Conservation (phyloP, 2,113 vertebrate genomes). For the Phylloscopus trochiloides region DNA sequence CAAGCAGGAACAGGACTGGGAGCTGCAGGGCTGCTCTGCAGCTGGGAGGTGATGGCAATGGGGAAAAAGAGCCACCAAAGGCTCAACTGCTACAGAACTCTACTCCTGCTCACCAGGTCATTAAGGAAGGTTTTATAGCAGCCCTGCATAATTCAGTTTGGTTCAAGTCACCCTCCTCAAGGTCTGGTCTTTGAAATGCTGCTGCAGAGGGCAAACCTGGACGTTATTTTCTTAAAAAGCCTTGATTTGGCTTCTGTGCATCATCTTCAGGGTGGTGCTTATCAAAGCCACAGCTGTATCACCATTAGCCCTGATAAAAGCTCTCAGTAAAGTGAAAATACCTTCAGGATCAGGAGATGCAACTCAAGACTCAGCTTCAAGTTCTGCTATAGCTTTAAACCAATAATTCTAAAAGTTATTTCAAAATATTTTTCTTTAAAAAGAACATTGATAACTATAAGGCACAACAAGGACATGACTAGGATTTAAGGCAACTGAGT, state of each 20-base stretch:
- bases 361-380: background rate
- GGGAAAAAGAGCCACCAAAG: background rate
- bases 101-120: rapidly evolving
- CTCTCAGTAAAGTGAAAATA: background rate
- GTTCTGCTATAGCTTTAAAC: background rate
- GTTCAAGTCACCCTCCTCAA: rapidly evolving
- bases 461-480: background rate
- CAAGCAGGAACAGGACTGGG: background rate
- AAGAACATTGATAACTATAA: background rate
- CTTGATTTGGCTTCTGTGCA: background rate
- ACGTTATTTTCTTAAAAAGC: background rate
- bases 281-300: background rate
- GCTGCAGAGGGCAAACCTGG: background rate
- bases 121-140: background rate
- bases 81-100: background rate
- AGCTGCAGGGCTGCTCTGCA: background rate
- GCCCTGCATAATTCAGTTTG: background rate
- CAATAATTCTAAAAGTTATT: background rate
- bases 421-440: background rate
- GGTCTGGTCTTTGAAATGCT: background rate
- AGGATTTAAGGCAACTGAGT: background rate
- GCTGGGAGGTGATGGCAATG: background rate
- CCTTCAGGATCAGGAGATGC: background rate
- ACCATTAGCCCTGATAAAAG: background rate
- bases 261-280: background rate